Evolutionary conservation across 2,888 invertebrate species (phyloP), one percentile per base, ranked within the genome.

Genomic region (Venusia cambrica): DNA sequence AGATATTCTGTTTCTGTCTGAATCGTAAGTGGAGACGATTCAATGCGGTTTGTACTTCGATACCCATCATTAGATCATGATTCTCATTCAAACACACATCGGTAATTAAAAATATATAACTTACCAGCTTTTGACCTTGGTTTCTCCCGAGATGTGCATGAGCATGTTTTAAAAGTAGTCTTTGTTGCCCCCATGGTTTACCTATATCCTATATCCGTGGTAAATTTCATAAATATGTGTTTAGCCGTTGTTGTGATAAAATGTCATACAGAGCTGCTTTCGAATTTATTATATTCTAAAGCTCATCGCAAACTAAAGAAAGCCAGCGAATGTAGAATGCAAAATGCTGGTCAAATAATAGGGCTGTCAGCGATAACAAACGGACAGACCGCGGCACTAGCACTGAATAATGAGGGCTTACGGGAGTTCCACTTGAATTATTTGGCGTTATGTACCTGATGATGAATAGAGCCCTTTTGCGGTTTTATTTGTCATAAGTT

Each of bases 21-120:
- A 60, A 54, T 48, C 44, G 80, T 75, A 79, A 80, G 59, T 49
- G 54, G 76, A 80, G 61, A 74, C 52, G 56, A 60, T 57, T 57
- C 31, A 55, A 52, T 79, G 80, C 54, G 80, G 79, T 79, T 70
- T 67, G 63, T 62, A 62, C 51, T 75, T 67, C 57, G 71, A 77
- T 77, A 75, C 54, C 41, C 52, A 47, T 57, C 56, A 49, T 62
- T 58, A 67, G 67, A 62, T 60, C 65, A 57, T 42, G 7, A 24
- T 34, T 38, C 40, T 46, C 47, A 39, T 48, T 48, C 24, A 15
- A 41, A 32, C 14, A 31, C 41, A 10, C 24, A 25, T 28, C 4
- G 6, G n/a, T 19, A 4, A 22, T 15, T 29, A 16, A 8, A 6
- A 26, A 30, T 6, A 26, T 19, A 30, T 20, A 37, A 37, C 30